Conservation (phyloP, 2,113 vertebrate genomes). For the Balaenoptera acutorostrata region DNA sequence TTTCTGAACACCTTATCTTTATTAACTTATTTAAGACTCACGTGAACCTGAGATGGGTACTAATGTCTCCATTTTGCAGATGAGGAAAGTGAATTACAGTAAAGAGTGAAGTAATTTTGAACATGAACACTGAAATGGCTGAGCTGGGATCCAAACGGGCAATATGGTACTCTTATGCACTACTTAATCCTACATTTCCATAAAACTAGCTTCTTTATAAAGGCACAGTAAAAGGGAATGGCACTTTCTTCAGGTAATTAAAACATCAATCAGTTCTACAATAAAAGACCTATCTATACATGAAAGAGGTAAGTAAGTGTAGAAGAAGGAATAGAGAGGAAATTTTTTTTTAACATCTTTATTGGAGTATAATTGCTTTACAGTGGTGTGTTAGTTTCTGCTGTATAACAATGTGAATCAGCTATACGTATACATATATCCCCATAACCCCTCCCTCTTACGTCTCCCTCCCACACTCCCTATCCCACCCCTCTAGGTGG, state of each 20-base stretch:
- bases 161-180: no score
- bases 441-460: no score
- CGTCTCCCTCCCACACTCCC: no score
- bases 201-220: constrained; percentile 5
- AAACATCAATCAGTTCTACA: neutral
- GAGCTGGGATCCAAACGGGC: neutral
- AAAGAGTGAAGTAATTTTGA: neutral
- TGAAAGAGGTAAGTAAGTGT: no score
- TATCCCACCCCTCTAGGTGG: no score
- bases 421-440: no score
- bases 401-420: no score
- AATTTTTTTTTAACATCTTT: neutral
- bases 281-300: neutral
- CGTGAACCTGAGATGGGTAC: neutral
- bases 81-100: neutral
- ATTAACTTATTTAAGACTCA: neutral
- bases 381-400: no score
- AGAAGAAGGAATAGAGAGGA: neutral
- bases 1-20: neutral
- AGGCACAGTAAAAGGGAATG: neutral
- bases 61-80: neutral
- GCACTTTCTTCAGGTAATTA: neutral
- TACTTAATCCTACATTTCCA: neutral
- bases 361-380: no score
- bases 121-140: neutral